Conservation (phyloP, 2,888 invertebrate genomes). For the Diadegma fenestrale region DNA sequence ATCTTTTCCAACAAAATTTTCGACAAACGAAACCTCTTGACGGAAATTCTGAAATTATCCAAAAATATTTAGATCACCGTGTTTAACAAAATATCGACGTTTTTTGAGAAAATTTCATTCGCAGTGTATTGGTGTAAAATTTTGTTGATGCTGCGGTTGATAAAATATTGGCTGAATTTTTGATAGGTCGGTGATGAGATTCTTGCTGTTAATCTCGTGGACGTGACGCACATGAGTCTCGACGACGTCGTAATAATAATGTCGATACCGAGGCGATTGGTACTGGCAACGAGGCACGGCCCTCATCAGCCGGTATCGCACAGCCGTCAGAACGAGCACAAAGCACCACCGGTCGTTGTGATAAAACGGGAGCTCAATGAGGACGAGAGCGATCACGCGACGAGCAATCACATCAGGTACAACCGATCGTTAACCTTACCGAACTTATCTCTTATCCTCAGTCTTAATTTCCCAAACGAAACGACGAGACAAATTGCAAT, state of each 20-base stretch:
- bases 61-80: no score
- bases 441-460: conserved; percentile 6
- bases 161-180: conserved; percentile 3
- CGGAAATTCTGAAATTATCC: no score
- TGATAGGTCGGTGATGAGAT: conserved; percentile 98
- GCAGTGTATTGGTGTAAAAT: no score
- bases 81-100: no score
- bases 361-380: conserved; percentile 95
- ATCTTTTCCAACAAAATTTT: no score
- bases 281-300: conserved; percentile 95
- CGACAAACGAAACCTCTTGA: no score
- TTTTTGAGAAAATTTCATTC: no score
- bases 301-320: conserved; percentile 82
- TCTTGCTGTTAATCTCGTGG: conserved; percentile 98
- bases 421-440: conserved; percentile 45
- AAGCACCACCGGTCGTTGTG: conserved; percentile 96
- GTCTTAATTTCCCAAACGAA: conserved; percentile 20
- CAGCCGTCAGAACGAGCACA: conserved; percentile 88
- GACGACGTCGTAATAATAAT: conserved; percentile 99
- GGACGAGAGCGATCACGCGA: conserved; percentile 88
- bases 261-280: conserved; percentile 98
- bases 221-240: conserved; percentile 98
- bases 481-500: conserved; percentile 1
- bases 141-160: neutral
- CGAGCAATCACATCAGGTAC: conserved; percentile 83